Percentiles rank a stretch among this genome's conserved stretches.
Evolutionary conservation across 2,797 vertebrate species (phyloP).

Genomic region (Sciaenops ocellatus): DNA sequence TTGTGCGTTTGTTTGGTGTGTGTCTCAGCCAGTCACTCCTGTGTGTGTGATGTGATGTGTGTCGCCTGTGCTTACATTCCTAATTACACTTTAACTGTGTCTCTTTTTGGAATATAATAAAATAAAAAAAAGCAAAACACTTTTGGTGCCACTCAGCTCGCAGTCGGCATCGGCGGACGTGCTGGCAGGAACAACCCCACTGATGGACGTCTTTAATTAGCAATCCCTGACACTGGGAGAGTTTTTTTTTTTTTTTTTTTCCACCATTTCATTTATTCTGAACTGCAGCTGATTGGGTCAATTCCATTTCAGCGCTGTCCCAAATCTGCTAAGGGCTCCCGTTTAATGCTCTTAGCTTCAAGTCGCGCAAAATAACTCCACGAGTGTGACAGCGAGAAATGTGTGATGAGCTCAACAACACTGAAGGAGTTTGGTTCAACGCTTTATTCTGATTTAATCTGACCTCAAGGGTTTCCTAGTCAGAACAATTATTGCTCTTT

Average conservation of each 20-base stretch:
- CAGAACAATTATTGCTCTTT: conserved; percentile 46
- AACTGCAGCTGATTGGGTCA: conserved; percentile 77
- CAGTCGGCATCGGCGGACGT: conserved; percentile 33
- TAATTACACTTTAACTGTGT: conserved; percentile 74
- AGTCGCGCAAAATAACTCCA: conserved; percentile 71
- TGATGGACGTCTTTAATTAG: conserved; percentile 81
- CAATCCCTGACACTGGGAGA: conserved; percentile 48
- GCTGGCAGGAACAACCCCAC: conserved; percentile 55
- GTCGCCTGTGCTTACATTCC: conserved; percentile 53
- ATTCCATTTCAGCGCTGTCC: conserved; percentile 76
- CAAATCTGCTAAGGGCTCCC: conserved; percentile 68
- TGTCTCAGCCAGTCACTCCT: conserved; percentile 57
- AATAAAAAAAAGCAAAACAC: conserved; percentile 61
- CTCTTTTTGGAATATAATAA: conserved; percentile 68
- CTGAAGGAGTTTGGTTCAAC: conserved; percentile 36
- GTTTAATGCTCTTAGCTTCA: conserved; percentile 75
- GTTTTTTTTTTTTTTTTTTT: not conserved
- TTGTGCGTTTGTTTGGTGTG: conserved; percentile 46
- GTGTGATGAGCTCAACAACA: conserved; percentile 42
- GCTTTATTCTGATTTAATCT: conserved; percentile 41
- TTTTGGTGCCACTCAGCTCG: conserved; percentile 63
- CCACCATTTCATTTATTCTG: conserved; percentile 68
- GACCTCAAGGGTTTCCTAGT: conserved; percentile 39
- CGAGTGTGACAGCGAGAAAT: conserved; percentile 48
- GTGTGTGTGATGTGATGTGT: conserved; percentile 47